phyloP scores from a whole-genome alignment of 2,888 invertebrate species.

The Chaetogeoica ovagalla region DNA sequence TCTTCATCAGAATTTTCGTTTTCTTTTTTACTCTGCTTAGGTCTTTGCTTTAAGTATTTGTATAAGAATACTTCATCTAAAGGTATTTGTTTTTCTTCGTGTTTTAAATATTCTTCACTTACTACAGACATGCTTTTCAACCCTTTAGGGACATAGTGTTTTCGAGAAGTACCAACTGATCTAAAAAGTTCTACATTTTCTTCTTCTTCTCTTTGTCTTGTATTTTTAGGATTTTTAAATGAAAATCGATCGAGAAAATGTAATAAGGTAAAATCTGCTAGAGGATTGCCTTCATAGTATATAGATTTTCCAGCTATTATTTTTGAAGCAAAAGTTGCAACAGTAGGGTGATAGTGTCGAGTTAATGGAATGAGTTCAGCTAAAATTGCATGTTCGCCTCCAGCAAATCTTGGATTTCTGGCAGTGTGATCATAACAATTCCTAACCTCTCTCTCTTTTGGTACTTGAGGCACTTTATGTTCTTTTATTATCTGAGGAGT shows the following conservation, averaged over 20 bases:
- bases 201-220: conserved; percentile 61
- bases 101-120: conserved; percentile 71
- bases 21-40: conserved; percentile 58
- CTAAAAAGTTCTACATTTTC: conserved; percentile 53
- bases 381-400: conserved; percentile 72
- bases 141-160: conserved; percentile 69
- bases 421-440: conserved; percentile 68
- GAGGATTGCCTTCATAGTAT: conserved; percentile 84
- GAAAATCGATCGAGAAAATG: conserved; percentile 93
- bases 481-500: conserved; percentile 42
- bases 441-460: conserved; percentile 28
- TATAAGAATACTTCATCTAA: conserved; percentile 88
- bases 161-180: conserved; percentile 49
- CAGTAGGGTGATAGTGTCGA: conserved; percentile 88
- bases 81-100: conserved; percentile 74
- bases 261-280: conserved; percentile 87
- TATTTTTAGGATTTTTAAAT: conserved; percentile 87
- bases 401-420: conserved; percentile 84
- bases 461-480: not conserved
- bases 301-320: conserved; percentile 68
- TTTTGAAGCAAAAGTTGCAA: conserved; percentile 81
- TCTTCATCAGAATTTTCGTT: conserved; percentile 60
- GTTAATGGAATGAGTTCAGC: conserved; percentile 75
- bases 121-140: conserved; percentile 73
- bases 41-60: conserved; percentile 63